Conservation (phyloP, 2,888 invertebrate genomes). For the Scelioninae gen. 1 region DNA sequence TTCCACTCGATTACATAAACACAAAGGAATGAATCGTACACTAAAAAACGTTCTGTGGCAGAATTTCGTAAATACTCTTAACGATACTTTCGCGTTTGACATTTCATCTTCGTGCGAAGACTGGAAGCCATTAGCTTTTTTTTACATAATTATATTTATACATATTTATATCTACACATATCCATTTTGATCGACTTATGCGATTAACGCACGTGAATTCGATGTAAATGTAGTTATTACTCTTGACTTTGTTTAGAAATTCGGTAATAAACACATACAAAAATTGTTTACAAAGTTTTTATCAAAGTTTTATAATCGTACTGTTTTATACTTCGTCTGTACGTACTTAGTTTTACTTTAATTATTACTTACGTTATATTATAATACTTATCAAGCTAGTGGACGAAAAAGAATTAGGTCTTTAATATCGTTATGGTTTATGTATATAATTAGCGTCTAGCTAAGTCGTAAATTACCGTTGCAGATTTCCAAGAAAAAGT, state of each 20-base stretch:
- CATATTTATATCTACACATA: conserved; percentile 55
- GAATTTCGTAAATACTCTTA: conserved; percentile 55
- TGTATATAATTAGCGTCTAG: conserved; percentile 33
- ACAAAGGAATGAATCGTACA: conserved; percentile 6
- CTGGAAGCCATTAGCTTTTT: conserved; percentile 64
- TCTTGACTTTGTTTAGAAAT: conserved; percentile 6
- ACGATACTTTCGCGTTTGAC: conserved; percentile 69
- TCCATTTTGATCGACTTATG: conserved; percentile 19
- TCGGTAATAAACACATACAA: conserved; percentile 34
- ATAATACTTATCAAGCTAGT: conserved; percentile 63
- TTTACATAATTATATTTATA: conserved; percentile 55
- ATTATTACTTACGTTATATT: background rate
- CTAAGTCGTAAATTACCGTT: conserved; percentile 14
- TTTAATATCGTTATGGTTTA: conserved; percentile 28
- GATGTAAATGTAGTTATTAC: conserved; percentile 37
- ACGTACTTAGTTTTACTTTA: background rate
- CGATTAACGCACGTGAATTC: conserved; percentile 33
- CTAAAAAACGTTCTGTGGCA: conserved; percentile 17
- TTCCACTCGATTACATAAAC: conserved; percentile 1
- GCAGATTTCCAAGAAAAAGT: no score
- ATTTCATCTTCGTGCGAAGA: conserved; percentile 61
- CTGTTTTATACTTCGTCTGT: no score
- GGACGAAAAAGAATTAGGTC: conserved; percentile 64
- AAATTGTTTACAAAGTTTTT: conserved; percentile 48
- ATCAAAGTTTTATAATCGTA: conserved; percentile 25